A percentile compares a stretch with the other conserved stretches of the same genome.
These are phyloP conservation scores for Lacerta bilineata DNA, from an alignment of 2,797 vertebrate species.

Conservation along the genomic window DNA sequence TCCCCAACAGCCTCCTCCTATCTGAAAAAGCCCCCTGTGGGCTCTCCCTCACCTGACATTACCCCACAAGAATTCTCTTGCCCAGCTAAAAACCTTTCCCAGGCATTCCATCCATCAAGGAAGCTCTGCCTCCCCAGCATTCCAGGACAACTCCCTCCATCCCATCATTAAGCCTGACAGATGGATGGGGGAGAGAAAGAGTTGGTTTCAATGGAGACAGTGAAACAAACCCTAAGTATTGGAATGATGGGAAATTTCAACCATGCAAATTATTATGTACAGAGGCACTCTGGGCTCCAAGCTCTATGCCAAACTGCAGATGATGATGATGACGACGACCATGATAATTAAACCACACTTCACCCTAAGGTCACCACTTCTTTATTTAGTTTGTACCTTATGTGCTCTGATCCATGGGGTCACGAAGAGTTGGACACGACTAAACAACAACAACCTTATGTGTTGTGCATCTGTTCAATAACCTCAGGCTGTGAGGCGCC, in stretches of 20 bases:
- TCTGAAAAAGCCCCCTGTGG: neutral
- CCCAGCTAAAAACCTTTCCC: neutral
- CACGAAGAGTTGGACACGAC: too few relatives aligned
- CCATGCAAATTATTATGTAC: neutral
- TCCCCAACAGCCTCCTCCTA: neutral
- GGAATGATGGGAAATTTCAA: neutral
- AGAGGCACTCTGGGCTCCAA: neutral
- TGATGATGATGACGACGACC: too few relatives aligned
- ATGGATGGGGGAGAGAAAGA: neutral
- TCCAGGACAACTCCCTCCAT: neutral
- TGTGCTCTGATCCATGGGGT: too few relatives aligned
- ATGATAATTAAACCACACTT: too few relatives aligned
- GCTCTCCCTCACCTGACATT: neutral
- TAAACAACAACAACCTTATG: too few relatives aligned
- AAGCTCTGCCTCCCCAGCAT: slow-evolving; percentile 1
- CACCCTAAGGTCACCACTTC: too few relatives aligned
- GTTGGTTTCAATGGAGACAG: neutral
- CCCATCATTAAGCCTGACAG: neutral
- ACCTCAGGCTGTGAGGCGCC: too few relatives aligned
- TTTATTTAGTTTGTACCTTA: too few relatives aligned
- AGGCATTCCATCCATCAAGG: neutral
- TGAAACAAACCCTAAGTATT: neutral
- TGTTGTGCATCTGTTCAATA: too few relatives aligned
- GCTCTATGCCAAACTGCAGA: neutral
- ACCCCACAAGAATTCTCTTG: neutral